phyloP scores from a whole-genome alignment of 2,113 vertebrate genomes.

The Elephas maximus region DNA sequence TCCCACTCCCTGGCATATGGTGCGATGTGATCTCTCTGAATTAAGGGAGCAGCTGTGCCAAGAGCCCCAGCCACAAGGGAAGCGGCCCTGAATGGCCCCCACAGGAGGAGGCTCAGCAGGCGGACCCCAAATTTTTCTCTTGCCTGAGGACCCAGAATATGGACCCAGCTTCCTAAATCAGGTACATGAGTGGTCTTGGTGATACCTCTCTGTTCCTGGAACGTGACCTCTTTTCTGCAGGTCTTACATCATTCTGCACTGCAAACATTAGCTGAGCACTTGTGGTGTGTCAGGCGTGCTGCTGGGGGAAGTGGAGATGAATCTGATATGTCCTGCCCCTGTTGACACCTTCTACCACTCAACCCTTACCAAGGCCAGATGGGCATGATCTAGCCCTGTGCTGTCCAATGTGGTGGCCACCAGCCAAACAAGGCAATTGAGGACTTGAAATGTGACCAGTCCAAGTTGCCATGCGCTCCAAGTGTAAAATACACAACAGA shows the following conservation, averaged over 20 bases:
- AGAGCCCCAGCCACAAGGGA: constrained; percentile 69
- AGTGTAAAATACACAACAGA: neutral
- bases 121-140: neutral
- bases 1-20: constrained; percentile 77
- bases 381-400: neutral
- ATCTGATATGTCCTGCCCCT: neutral
- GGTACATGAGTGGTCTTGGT: neutral
- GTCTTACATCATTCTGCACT: neutral
- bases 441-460: neutral
- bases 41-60: constrained; percentile 87
- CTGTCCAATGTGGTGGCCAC: neutral
- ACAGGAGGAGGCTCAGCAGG: neutral
- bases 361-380: neutral
- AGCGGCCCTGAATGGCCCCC: constrained; percentile 49
- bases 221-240: neutral
- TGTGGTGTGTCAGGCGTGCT: neutral
- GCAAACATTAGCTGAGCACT: neutral
- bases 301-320: neutral
- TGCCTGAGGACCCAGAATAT: neutral
- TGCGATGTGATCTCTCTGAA: constrained; percentile 82
- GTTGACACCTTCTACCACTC: neutral
- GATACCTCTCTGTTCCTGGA: neutral
- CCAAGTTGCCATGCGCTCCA: neutral
- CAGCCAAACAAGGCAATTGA: fast-evolving
- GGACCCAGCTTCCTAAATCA: neutral